Evolutionary conservation across 2,888 invertebrate genomes (phyloP).

Genomic region (Chrysomela aeneicollis): DNA sequence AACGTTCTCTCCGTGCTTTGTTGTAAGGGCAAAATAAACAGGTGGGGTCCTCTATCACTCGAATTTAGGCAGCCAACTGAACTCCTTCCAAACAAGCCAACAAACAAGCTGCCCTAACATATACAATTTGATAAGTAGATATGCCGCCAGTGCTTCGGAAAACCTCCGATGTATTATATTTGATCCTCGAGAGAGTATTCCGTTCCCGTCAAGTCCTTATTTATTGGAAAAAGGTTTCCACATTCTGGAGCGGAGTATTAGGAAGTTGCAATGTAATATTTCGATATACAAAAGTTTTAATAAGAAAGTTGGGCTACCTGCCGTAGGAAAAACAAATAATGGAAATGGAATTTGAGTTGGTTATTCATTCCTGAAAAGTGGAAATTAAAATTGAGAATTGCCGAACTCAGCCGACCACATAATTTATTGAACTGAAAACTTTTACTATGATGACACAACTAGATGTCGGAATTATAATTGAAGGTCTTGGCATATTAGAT

Average conservation of each 20-base stretch:
- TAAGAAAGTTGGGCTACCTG: constrained; percentile 9
- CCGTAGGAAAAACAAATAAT: constrained; percentile 1
- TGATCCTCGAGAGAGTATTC: constrained; percentile 40
- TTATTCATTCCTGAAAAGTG: background rate
- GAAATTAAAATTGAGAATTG: background rate
- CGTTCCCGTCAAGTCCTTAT: constrained; percentile 41
- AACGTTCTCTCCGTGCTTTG: background rate
- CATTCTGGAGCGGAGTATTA: constrained; percentile 27
- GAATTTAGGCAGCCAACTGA: background rate
- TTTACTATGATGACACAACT: too few species aligned
- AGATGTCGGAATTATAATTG: too few species aligned
- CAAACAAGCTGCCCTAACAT: constrained; percentile 8
- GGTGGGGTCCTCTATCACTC: background rate
- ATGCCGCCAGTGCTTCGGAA: constrained; percentile 30
- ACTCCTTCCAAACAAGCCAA: background rate
- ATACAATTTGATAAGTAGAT: constrained; percentile 14
- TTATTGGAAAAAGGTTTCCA: constrained; percentile 37
- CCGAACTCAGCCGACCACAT: too few species aligned
- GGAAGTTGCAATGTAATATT: constrained; percentile 31
- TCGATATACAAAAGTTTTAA: constrained; percentile 25
- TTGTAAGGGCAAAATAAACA: background rate
- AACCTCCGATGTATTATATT: constrained; percentile 45
- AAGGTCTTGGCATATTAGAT: too few species aligned
- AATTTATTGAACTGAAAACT: too few species aligned
- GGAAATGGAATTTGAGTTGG: background rate